Percentiles rank a stretch among this genome's conserved stretches.
Evolutionary conservation across 2,888 invertebrate genomes (phyloP).

Genomic region (Nemurella pictetii): DNA sequence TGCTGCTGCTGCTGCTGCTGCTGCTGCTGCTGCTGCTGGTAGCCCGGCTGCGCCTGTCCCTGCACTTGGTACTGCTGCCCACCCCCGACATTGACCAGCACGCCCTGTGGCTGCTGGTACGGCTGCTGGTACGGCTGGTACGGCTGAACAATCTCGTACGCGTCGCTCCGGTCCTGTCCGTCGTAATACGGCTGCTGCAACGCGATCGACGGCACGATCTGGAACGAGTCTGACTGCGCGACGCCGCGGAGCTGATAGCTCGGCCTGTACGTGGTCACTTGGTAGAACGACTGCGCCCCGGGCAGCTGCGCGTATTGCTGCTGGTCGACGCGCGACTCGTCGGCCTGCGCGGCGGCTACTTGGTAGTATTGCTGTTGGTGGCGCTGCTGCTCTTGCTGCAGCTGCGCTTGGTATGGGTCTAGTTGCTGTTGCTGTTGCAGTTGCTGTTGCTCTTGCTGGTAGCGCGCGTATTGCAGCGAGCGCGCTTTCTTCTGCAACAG

Average conservation of each 20-base stretch:
- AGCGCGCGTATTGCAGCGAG: constrained; percentile 40
- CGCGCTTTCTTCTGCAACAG: constrained; percentile 45
- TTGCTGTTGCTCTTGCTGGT: constrained; percentile 19
- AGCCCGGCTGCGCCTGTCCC: constrained; percentile 43
- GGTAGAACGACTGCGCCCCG: neutral
- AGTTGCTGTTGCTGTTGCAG: constrained; percentile 32
- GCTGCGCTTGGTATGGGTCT: constrained; percentile 43
- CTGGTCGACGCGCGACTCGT: neutral
- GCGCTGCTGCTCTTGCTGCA: constrained; percentile 3
- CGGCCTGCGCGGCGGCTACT: neutral
- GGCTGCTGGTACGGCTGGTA: constrained; percentile 29
- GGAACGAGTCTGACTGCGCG: neutral
- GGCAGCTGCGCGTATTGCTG: neutral
- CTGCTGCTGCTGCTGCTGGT: constrained; percentile 41
- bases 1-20: constrained; percentile 44
- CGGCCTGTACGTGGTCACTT: constrained; percentile 39
- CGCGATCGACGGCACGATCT: constrained; percentile 18
- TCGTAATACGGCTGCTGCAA: neutral
- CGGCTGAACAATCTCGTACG: constrained; percentile 3
- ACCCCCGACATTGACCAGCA: neutral
- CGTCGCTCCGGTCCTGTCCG: neutral
- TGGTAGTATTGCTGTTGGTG: constrained; percentile 21
- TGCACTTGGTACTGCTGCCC: constrained; percentile 38
- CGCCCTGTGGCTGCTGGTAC: constrained; percentile 29
- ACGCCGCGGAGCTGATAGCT: neutral